These are phyloP conservation scores for Tenthredo notha DNA, from an alignment of 2,888 invertebrate species.

Conservation along the genomic window DNA sequence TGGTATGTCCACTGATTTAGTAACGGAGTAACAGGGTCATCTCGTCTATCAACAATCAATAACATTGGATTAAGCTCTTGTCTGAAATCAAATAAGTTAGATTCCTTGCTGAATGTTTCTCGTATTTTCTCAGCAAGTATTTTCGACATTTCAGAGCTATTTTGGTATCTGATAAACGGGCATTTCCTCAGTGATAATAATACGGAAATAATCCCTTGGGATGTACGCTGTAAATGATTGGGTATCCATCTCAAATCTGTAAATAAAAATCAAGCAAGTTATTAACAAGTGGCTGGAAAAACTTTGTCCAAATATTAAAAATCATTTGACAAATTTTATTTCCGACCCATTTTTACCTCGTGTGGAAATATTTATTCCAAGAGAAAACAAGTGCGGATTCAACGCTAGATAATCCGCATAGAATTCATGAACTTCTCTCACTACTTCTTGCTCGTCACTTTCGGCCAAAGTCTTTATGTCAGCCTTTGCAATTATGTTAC, in stretches of 20 bases:
- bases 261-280: constrained; percentile 57
- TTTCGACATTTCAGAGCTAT: constrained; percentile 91
- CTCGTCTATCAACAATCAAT: constrained; percentile 94
- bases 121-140: constrained; percentile 92
- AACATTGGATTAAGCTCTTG: constrained; percentile 88
- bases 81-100: constrained; percentile 92
- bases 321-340: constrained; percentile 37
- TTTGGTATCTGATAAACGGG: constrained; percentile 93
- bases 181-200: constrained; percentile 94
- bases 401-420: constrained; percentile 98
- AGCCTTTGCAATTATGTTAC: constrained; percentile 97
- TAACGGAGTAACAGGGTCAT: constrained; percentile 97
- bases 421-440: constrained; percentile 97
- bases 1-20: constrained; percentile 99
- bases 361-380: constrained; percentile 87
- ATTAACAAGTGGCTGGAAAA: constrained; percentile 38
- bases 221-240: constrained; percentile 87
- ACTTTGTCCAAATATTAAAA: constrained; percentile 15
- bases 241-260: constrained; percentile 88
- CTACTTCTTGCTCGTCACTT: constrained; percentile 98
- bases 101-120: constrained; percentile 93
- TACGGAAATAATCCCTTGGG: constrained; percentile 92
- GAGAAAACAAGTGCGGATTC: constrained; percentile 94
- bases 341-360: constrained; percentile 78
- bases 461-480: constrained; percentile 98